Evolutionary conservation across 2,113 vertebrate genomes (phyloP), one percentile per base, ranked within the genome.

Genomic region (Pachyramphus minor): DNA sequence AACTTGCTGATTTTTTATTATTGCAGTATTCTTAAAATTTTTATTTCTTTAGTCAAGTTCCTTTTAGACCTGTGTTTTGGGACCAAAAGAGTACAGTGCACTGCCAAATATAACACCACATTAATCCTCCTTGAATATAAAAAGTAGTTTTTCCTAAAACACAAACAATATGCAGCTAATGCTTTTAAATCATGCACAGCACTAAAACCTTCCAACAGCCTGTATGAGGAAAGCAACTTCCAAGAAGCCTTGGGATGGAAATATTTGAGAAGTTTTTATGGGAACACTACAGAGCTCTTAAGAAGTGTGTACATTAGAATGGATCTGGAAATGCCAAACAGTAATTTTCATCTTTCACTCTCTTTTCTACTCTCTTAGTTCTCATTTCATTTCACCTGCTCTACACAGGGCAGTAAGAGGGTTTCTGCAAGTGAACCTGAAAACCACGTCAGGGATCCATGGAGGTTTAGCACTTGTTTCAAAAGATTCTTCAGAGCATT

Each of bases 401-500:
- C 24, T 62, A 47, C 47, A 42, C 0, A 1, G 12, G 33, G 53
- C 67, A 83, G 1, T 42, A 66, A 50, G 6, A 66, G 37, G 49
- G 47, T 64, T 80, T 80, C 55, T 39, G 23, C 27, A 77, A 59
- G 11, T 22, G 62, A 81, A 69, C 33, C n/a, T 25, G 37, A 87
- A 83, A 84, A 27, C 4, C 23, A 59, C 31, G 1, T 39, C 39
- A 55, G 21, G 56, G 47, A 83, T 62, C 25, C 71, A 69, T 1
- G 0, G 35, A 82, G 12, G 13, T 71, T 85, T 52, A 59, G 44
- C 23, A 49, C 60, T 67, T 49, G 66, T 58, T 95, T 83, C 30
- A 66, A 84, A 89, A 93, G 44, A 88, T 41, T 74, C 75, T 86
- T 83, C 64, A 90, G 55, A 93, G 64, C 72, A 81, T 81, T 93